Base-by-base conservation (phyloP, 2,888 invertebrate genomes). In the Teleogryllus oceanicus region DNA sequence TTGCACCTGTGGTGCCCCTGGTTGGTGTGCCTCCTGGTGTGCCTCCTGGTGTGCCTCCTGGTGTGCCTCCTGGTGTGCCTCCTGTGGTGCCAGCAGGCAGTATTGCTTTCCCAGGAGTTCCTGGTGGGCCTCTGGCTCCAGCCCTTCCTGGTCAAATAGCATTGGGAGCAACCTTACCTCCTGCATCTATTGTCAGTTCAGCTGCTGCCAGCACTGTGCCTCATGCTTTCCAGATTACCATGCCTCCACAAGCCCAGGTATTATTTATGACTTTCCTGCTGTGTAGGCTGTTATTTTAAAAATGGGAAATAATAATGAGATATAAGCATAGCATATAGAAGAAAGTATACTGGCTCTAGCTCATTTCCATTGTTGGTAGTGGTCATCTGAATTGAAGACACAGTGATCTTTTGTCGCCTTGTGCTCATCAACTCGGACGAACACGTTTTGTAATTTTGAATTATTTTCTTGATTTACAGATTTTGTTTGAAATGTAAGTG, bases 181-280 rank as follows among this genome's bases (percentile, higher is more conserved):
- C 49, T 50, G 20, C 79, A 18, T n/a, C 78, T 13, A 13, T 49
- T 24, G 62, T 76, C 13, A 62, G 62, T n/a, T 21, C 77, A 4
- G 21, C 79, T n/a, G 21, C 79, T n/a, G 62, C 37, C 20, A 51
- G 78, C 13, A 12, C 74, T 11, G 80, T 80, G 77, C 88, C 89
- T 0, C 91, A 94, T 85, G 92, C 91, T 85, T 94, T 93, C 86
- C 94, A 91, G 88, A 94, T 93, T 84, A 85, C 88, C 0, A 86
- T 89, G 87, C 89, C 89, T 0, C 84, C 85, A 4, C 86, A 87
- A 79, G 86, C 86, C 2, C 85, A 85, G 21, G 37, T 76, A 18
- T 49, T 79, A 37, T 16, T 37, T 37, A 37, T 37, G 37, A 8
- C 8, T 37, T 37, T 37, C 37, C 37, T 37, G 37, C 1, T 8